Evolutionary conservation across 2,888 invertebrate species (phyloP).

Genomic region (Caenorhabditis sp.): DNA sequence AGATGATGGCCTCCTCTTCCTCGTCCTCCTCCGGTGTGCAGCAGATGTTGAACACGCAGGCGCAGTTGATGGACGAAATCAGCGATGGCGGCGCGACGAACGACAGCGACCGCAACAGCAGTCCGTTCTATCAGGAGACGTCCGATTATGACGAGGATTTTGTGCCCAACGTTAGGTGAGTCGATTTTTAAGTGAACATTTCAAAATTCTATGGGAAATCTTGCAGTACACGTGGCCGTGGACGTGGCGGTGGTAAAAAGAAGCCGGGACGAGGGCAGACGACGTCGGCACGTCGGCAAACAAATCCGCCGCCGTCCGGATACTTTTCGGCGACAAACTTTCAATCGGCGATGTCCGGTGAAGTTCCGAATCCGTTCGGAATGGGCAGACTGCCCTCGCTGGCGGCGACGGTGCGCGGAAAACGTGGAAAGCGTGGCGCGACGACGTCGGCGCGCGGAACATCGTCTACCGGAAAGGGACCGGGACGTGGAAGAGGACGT

Average conservation of each 20-base stretch:
- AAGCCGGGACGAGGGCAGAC: constrained; percentile 62
- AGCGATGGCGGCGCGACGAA: constrained; percentile 56
- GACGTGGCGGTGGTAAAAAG: constrained; percentile 65
- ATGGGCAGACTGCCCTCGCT: too few relatives aligned
- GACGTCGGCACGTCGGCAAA: constrained; percentile 11
- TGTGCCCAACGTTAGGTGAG: constrained; percentile 54
- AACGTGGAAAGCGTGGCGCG: constrained; percentile 65
- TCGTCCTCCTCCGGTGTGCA: constrained; percentile 5
- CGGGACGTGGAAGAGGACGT: constrained; percentile 56
- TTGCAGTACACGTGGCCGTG: constrained; percentile 52
- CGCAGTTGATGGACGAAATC: constrained; percentile 43
- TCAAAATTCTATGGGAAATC: too few relatives aligned
- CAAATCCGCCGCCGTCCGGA: constrained; percentile 43
- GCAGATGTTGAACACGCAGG: constrained; percentile 8
- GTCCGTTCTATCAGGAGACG: constrained; percentile 61
- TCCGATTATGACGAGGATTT: constrained; percentile 70
- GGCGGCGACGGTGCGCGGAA: constrained; percentile 59
- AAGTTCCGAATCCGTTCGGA: too few relatives aligned
- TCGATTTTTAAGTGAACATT: too few relatives aligned
- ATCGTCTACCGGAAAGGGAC: constrained; percentile 49
- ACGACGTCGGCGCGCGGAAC: constrained; percentile 13
- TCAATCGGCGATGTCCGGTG: constrained; percentile 13
- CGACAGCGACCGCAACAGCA: constrained; percentile 62
- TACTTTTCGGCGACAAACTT: constrained; percentile 56
- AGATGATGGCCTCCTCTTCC: constrained; percentile 18